phyloP scores from a whole-genome alignment of 2,888 invertebrate species.

The Allophyes oxyacanthae region DNA sequence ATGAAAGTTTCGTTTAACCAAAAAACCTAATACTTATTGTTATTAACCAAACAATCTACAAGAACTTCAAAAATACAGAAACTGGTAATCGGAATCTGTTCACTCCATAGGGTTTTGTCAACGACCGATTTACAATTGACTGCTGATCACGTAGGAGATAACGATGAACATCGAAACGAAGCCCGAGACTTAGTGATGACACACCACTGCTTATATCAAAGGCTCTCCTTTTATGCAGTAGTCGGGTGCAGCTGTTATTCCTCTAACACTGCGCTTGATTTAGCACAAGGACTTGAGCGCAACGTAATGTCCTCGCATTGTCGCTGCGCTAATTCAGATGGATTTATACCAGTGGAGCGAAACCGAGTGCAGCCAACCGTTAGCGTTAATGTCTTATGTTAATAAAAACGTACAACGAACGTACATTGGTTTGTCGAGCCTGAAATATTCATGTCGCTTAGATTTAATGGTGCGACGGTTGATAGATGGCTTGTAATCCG shows the following conservation, averaged over 20 bases:
- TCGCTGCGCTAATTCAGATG: constrained; percentile 75
- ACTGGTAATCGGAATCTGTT: too few species aligned
- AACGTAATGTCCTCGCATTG: constrained; percentile 72
- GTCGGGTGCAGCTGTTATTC: constrained; percentile 56
- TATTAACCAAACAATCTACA: too few species aligned
- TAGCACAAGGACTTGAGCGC: constrained; percentile 72
- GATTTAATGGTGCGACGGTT: constrained; percentile 80
- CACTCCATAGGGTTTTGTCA: constrained; percentile 31
- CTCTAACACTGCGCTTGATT: constrained; percentile 68
- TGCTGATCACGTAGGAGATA: constrained; percentile 30
- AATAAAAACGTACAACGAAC: constrained; percentile 68
- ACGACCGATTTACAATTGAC: constrained; percentile 26
- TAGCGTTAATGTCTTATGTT: constrained; percentile 67
- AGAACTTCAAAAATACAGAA: too few species aligned
- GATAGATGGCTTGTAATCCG: constrained; percentile 77
- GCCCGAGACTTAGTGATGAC: constrained; percentile 29
- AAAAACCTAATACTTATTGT: too few species aligned
- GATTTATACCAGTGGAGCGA: constrained; percentile 72
- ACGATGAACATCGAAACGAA: constrained; percentile 17
- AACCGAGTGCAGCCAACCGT: constrained; percentile 65
- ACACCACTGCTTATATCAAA: constrained; percentile 38
- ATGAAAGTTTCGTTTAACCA: too few species aligned
- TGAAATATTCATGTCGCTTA: constrained; percentile 78
- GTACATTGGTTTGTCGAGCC: constrained; percentile 65
- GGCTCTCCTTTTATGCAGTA: constrained; percentile 44